Conservation (phyloP, 2,888 invertebrate genomes). For the Acanthopleura granulata region DNA sequence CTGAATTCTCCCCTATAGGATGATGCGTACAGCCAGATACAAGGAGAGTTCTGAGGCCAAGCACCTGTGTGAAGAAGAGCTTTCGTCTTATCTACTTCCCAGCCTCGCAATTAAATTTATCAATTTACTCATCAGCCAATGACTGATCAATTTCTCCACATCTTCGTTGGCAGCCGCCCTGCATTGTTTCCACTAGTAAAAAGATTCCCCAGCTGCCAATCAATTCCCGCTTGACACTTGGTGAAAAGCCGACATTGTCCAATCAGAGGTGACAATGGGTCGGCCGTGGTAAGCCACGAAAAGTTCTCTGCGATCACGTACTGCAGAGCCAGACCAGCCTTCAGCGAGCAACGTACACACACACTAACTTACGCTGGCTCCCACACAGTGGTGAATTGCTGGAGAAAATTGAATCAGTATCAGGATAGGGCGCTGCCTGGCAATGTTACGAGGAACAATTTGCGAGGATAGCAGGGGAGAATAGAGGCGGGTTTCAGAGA, state of each 20-base stretch:
- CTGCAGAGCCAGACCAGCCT: not conserved
- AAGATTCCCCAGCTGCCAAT: constrained; percentile 2
- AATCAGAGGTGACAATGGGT: not conserved
- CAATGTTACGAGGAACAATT: too few species aligned
- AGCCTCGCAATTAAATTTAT: not conserved
- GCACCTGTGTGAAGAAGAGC: not conserved
- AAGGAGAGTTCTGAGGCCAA: too few species aligned
- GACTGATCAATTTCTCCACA: constrained; percentile 5
- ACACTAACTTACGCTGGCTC: not conserved
- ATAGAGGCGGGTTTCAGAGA: too few species aligned
- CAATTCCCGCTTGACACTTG: not conserved
- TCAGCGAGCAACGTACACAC: not conserved
- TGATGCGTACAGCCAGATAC: too few species aligned
- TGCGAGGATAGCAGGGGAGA: too few species aligned
- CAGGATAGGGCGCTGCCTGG: not conserved
- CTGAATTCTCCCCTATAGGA: too few species aligned
- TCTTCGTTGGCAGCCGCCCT: not conserved
- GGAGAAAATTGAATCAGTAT: not conserved
- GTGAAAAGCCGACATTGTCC: not conserved
- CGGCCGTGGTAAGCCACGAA: not conserved
- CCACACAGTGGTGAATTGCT: not conserved
- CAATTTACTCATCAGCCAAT: not conserved
- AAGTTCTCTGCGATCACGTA: not conserved
- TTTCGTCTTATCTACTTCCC: not conserved
- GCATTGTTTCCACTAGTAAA: constrained; percentile 1